These are phyloP conservation scores for Brotogeris chrysoptera DNA, from an alignment of 2,797 vertebrate species.

Conservation along the genomic window DNA sequence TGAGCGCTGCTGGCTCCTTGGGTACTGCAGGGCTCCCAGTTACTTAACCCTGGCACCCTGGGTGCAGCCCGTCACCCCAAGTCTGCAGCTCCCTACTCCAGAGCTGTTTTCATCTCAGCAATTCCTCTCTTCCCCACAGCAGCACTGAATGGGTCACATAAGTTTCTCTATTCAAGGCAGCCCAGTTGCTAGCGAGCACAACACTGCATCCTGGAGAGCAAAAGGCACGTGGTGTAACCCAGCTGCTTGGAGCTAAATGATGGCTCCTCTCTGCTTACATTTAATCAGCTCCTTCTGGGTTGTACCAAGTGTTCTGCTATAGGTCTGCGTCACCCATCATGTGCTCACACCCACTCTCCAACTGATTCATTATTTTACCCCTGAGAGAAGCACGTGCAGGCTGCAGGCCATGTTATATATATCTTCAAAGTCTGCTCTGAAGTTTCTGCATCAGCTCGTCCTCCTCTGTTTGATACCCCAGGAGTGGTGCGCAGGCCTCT, in stretches of 20 bases:
- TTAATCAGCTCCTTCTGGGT: not conserved
- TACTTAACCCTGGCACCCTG: not conserved
- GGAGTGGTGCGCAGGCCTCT: not conserved
- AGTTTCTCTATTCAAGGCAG: not conserved
- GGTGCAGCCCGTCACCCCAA: not conserved
- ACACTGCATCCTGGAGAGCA: not conserved
- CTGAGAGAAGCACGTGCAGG: not conserved
- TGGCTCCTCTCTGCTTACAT: not conserved
- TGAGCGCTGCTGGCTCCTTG: not conserved
- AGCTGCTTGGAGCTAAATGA: not conserved
- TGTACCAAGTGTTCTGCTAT: not conserved
- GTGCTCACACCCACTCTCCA: not conserved
- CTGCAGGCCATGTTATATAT: not conserved
- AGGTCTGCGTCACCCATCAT: not conserved
- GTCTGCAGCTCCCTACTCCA: not conserved
- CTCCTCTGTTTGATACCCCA: not conserved
- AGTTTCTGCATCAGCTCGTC: not conserved
- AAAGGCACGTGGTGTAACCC: not conserved
- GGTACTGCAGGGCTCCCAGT: not conserved
- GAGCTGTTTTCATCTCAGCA: not conserved
- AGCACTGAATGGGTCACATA: not conserved
- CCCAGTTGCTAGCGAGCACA: not conserved
- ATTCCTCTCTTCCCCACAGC: not conserved
- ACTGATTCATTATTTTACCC: conserved; percentile 16
- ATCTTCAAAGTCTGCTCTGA: not conserved